Evolutionary conservation across 1,140 invertebrate species (phyloP), one percentile per base, ranked within the genome.

Genomic region (Hylaeus volcanicus): DNA sequence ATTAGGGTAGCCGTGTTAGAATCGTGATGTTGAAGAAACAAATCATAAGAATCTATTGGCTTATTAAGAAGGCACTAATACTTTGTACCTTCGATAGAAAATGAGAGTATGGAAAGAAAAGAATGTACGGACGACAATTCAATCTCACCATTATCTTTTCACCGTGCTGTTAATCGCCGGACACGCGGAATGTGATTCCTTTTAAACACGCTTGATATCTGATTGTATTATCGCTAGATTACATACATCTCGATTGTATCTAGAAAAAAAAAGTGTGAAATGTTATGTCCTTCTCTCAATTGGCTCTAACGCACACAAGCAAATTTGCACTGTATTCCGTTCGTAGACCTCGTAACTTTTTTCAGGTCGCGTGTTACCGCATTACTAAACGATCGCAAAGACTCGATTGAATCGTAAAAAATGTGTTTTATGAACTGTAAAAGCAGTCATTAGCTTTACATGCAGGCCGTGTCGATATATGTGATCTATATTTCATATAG

Each of bases 1-100:
- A 39, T 56, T 8, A 61, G 56, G 71, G 15, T 39, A 75, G 48
- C 14, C 4, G 53, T 64, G n/a, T 43, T 69, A 45, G 2, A 60
- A 8, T 41, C 60, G 6, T 9, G n/a, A 11, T 9, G 5, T 15
- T 39, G 37, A 39, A 43, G 74, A 78, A 84, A 39, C 6, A 79
- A 39, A 5, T 63, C 6, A 6, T 5, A 65, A 56, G 66, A 80
- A 85, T 84, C 69, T 51, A 80, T 84, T 80, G 65, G 48, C 63
- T 63, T 81, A 86, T 81, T 84, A 74, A 14, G 41, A 56, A 43
- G 65, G 6, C 71, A 70, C 26, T 8, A 2, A 61, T 61, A 69
- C 74, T 69, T 72, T 68, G 11, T 63, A 8, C 12, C 43, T n/a
- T 5, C 5, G 53, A 63, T 11, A 14, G 51, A 15, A 26, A 3